Evolutionary conservation across 1,140 invertebrate species (phyloP), one percentile per base, ranked within the genome.

Genomic region (Camponotus pennsylvanicus): DNA sequence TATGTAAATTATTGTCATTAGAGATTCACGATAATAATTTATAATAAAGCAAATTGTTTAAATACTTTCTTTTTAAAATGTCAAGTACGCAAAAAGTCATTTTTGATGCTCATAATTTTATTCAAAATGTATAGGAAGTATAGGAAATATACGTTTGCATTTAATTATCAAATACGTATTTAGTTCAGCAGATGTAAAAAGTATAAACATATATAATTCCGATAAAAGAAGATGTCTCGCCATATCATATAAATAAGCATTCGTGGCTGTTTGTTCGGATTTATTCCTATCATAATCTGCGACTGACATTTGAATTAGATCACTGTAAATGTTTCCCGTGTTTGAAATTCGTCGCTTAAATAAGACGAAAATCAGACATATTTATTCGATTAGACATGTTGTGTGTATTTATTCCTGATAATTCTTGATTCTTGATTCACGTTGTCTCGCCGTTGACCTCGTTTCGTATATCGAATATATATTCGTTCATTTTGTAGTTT

Each of bases 301-400:
- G 78, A 70, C 69, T 89, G 79, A 92, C 85, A 42, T 89, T 91
- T 86, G 91, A 90, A 91, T 92, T 89, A 91, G 77, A 91, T 91
- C 90, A 86, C 85, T 88, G 83, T 85, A 90, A 88, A 90, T 61
- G 80, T 66, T 90, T 89, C 57, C 57, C 86, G 64, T 87, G 83
- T 88, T 87, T 70, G 32, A 85, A 27, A 61, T 75, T 18, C 61
- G 34, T 73, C 27, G 64, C 32, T 80, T 82, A 77, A 45, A 75
- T 66, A 45, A 64, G 70, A 61, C 42, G 69, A 85, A 85, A 89
- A 82, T 89, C 70, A 64, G 21, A 61, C 59, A 88, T 66, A 52
- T 88, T 61, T 66, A 52, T 85, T 37, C 73, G 32, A 87, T 89
- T 71, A 87, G 69, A 21, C 77, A 77, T 59, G 59, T 42, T n/a